A percentile compares a stretch with the other conserved stretches of the same genome.
These are phyloP conservation scores for Enteromius viviparus DNA, from an alignment of 2,797 vertebrate genomes.

Conservation along the genomic window DNA sequence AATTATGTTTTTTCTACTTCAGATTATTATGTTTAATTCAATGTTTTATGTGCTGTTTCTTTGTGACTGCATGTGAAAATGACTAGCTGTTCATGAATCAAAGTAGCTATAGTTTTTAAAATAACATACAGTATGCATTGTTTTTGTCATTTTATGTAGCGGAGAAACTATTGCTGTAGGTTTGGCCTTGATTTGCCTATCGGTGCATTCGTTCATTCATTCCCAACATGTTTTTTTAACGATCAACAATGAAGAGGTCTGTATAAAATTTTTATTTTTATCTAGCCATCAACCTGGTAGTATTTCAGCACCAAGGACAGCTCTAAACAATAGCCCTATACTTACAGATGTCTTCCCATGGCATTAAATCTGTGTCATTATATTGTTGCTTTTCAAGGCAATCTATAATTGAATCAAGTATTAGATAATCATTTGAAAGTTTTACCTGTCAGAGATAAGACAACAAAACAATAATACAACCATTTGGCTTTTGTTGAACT, in stretches of 20 bases:
- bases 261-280: background rate
- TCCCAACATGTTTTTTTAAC: background rate
- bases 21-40: background rate
- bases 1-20: background rate
- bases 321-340: constrained; percentile 46
- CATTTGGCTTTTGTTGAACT: background rate
- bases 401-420: background rate
- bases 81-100: background rate
- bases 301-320: constrained; percentile 75
- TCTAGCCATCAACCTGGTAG: background rate
- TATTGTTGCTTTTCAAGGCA: background rate
- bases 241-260: background rate
- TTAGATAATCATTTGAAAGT: constrained; percentile 1
- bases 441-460: background rate
- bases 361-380: background rate
- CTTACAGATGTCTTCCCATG: background rate
- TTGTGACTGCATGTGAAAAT: background rate
- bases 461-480: background rate
- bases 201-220: background rate
- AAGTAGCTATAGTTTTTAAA: background rate
- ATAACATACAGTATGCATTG: background rate
- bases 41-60: background rate
- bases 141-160: background rate
- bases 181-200: background rate
- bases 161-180: background rate